Conservation (phyloP, 2,888 invertebrate genomes). For the Odontocerum albicorne region DNA sequence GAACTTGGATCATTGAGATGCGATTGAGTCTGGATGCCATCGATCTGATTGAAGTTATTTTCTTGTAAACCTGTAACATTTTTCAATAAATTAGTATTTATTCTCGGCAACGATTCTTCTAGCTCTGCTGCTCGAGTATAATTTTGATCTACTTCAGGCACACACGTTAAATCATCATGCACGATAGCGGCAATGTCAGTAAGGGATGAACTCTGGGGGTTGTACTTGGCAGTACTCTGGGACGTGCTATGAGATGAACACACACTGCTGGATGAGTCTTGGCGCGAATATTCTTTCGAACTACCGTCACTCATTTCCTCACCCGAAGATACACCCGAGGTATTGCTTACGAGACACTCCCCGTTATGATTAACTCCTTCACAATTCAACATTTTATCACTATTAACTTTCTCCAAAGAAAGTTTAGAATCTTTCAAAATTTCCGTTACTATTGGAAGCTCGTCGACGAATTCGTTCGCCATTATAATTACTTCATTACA, state of each 20-base stretch:
- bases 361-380: conserved; percentile 3
- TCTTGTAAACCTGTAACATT: conserved; percentile 45
- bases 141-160: conserved; percentile 39
- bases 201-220: conserved; percentile 61
- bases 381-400: conserved; percentile 35
- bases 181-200: conserved; percentile 61
- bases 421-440: conserved; percentile 22
- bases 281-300: conserved; percentile 45
- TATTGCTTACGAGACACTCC: neutral
- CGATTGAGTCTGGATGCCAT: neutral
- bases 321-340: conserved; percentile 11
- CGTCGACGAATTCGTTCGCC: conserved; percentile 34
- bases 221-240: conserved; percentile 70
- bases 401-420: conserved; percentile 15
- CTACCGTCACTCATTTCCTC: conserved; percentile 26
- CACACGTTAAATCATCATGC: conserved; percentile 47
- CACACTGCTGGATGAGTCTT: conserved; percentile 63
- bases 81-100: conserved; percentile 52
- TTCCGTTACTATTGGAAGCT: conserved; percentile 30
- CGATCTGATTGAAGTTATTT: neutral
- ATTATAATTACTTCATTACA: conserved; percentile 35
- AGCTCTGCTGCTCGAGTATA: conserved; percentile 37
- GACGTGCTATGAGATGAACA: conserved; percentile 64
- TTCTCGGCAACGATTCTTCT: neutral
- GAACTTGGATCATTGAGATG: conserved; percentile 35